phyloP scores from a whole-genome alignment of 2,113 vertebrate genomes.

The Prunella fulvescens region DNA sequence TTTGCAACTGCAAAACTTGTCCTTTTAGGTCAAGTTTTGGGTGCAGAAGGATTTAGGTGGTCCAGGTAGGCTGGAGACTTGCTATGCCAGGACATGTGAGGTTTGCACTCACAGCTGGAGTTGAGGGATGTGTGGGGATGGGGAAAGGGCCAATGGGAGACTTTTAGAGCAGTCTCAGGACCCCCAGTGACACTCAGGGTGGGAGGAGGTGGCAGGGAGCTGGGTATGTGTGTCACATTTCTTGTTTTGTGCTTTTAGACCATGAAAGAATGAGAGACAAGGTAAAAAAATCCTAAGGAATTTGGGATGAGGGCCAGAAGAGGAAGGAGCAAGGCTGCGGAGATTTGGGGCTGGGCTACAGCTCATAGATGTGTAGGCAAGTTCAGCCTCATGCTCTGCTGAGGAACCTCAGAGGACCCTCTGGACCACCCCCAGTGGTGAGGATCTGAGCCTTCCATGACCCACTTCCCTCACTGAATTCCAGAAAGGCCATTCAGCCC shows the following conservation, averaged over 20 bases:
- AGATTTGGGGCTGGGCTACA: not conserved
- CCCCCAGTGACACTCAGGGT: not conserved
- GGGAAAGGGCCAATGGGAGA: not conserved
- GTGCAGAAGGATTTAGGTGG: not conserved
- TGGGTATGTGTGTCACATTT: rapidly evolving
- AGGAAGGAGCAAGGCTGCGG: not conserved
- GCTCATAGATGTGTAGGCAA: not conserved
- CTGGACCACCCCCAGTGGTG: not conserved
- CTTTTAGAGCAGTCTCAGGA: not conserved
- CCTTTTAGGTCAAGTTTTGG: not conserved
- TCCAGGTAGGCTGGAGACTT: not conserved
- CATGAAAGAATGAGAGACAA: not conserved
- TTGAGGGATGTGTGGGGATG: not conserved
- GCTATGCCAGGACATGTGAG: rapidly evolving
- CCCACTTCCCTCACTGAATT: not conserved
- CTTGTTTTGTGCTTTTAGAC: not conserved
- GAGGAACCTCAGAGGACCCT: not conserved
- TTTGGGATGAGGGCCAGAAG: not conserved
- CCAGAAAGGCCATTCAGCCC: not conserved
- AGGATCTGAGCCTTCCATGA: not conserved
- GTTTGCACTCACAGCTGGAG: not conserved
- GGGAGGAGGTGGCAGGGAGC: not conserved
- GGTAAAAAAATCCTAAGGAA: not conserved
- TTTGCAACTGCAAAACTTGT: no score
- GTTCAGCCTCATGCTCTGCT: not conserved